Percentiles rank a stretch among this genome's conserved stretches.
Conservation (phyloP, 2,888 invertebrate species). For the Aporophyla nigra region DNA sequence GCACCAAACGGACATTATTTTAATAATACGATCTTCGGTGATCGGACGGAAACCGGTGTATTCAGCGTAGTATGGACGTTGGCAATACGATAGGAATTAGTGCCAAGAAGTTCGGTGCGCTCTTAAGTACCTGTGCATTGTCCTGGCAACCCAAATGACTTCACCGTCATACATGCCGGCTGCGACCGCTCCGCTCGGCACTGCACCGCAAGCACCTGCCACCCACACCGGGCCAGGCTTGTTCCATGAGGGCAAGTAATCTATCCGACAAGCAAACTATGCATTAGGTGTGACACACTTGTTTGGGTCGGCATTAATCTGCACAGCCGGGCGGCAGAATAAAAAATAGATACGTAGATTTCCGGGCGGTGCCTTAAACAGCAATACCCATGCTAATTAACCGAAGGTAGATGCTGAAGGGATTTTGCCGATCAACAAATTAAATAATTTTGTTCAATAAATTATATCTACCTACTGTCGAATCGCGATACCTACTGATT, state of each 20-base stretch:
- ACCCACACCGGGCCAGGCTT: slow-evolving; percentile 85
- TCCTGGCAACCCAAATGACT: slow-evolving; percentile 83
- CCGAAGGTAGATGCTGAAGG: not conserved
- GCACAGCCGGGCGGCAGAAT: not conserved
- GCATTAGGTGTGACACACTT: not conserved
- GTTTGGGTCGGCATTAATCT: not conserved
- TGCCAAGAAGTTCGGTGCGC: too few species aligned
- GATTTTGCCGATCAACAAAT: not conserved
- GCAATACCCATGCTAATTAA: not conserved
- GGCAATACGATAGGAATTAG: too few species aligned
- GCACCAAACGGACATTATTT: too few species aligned
- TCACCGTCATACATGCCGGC: slow-evolving; percentile 81
- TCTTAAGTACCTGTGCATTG: slow-evolving; percentile 79
- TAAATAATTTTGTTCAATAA: not conserved
- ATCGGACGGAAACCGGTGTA: too few species aligned
- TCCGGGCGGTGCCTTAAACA: too few species aligned
- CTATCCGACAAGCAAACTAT: slow-evolving; percentile 63
- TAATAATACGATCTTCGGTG: too few species aligned
- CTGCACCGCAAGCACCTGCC: slow-evolving; percentile 85
- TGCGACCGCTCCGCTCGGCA: slow-evolving; percentile 85
- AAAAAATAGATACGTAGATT: too few species aligned
- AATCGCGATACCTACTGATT: not conserved
- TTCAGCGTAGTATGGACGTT: too few species aligned
- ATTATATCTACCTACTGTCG: not conserved
- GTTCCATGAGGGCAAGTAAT: slow-evolving; percentile 79